Percentiles rank a stretch among this genome's conserved stretches.
phyloP scores from a whole-genome alignment of 1,140 invertebrate species.

The Drosophila kepulauana region DNA sequence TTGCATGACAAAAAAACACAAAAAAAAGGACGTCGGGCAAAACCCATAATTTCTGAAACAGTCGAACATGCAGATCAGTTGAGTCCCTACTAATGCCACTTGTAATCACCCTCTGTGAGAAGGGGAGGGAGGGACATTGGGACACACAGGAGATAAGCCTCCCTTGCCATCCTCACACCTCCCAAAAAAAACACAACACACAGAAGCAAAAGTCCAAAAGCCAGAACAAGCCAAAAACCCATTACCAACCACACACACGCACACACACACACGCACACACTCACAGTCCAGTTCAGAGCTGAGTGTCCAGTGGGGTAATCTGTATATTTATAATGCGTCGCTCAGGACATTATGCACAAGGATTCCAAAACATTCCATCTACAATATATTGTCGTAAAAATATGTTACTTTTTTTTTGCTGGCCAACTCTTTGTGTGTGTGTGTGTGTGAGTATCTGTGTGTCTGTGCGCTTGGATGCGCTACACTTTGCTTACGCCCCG shows the following conservation, averaged over 20 bases:
- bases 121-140: constrained; percentile 1
- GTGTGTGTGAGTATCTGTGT: constrained; percentile 17
- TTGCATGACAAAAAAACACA: constrained; percentile 26
- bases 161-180: constrained; percentile 3
- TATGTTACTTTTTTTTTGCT: constrained; percentile 76
- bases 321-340: constrained; percentile 79
- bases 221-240: constrained; percentile 32
- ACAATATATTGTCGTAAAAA: constrained; percentile 83
- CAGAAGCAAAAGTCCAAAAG: constrained; percentile 13
- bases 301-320: constrained; percentile 65
- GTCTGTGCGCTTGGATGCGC: constrained; percentile 56
- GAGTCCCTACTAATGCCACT: constrained; percentile 54
- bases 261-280: not conserved
- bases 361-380: constrained; percentile 64
- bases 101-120: constrained; percentile 48
- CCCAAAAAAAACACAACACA: constrained; percentile 29
- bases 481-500: constrained; percentile 79
- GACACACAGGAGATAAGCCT: constrained; percentile 1
- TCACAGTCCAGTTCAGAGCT: not conserved
- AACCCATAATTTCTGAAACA: constrained; percentile 4
- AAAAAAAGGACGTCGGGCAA: not conserved
- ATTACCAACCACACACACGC: constrained; percentile 52
- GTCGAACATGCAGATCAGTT: constrained; percentile 62
- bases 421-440: constrained; percentile 6
- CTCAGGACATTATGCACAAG: constrained; percentile 73